A percentile compares a stretch with the other conserved stretches of the same genome.
Evolutionary conservation across 2,113 vertebrate species (phyloP).

Genomic region (Litocranius walleri): DNA sequence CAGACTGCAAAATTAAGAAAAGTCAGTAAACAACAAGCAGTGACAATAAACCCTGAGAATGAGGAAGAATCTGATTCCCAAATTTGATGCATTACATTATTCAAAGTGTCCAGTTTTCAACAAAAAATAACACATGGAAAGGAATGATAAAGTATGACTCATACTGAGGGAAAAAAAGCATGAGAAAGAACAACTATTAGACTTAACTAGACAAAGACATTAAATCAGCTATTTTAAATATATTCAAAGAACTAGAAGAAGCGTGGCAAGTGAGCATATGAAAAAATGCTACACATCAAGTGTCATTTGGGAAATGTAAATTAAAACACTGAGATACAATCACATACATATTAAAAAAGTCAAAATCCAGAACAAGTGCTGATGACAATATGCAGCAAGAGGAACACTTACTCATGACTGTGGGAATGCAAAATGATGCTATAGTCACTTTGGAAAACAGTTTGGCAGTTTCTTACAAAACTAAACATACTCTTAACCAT

Average conservation of each 20-base stretch:
- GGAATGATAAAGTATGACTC: not conserved
- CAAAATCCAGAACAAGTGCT: not conserved
- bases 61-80: not conserved
- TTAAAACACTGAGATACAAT: not conserved
- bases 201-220: not conserved
- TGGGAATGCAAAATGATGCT: not conserved
- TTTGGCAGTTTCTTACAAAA: not conserved
- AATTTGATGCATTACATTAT: not conserved
- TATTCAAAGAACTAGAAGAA: not conserved
- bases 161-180: not conserved
- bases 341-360: not conserved
- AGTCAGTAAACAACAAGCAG: not conserved
- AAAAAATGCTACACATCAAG: not conserved
- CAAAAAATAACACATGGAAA: not conserved
- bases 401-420: not conserved
- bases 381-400: not conserved
- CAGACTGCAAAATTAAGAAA: not conserved
- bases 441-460: not conserved
- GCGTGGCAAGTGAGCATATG: not conserved
- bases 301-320: not conserved
- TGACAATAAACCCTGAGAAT: not conserved
- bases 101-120: not conserved
- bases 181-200: not conserved
- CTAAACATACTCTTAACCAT: not conserved
- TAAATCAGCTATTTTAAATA: not conserved